These are phyloP conservation scores for Falcunculus frontatus DNA, from an alignment of 2,113 vertebrate genomes.

Conservation along the genomic window DNA sequence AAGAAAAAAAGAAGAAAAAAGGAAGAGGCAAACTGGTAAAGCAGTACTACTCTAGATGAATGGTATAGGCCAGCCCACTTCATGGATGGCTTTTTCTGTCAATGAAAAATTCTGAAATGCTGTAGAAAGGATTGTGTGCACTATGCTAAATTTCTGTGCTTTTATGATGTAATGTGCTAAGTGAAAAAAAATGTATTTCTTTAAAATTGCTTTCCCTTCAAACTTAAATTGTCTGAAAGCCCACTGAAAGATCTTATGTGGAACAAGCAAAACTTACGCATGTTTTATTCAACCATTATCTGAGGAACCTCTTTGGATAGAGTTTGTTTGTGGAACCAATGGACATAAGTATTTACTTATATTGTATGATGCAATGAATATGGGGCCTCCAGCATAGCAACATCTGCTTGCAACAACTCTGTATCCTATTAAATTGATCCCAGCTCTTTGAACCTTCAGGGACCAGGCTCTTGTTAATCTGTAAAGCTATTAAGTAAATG, in stretches of 20 bases:
- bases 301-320: neutral
- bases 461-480: conserved; percentile 49
- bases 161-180: neutral
- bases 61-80: neutral
- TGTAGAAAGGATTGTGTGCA: neutral
- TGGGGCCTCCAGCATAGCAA: conserved; percentile 47
- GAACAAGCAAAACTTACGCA: neutral
- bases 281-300: neutral
- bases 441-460: conserved; percentile 37
- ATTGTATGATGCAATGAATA: conserved; percentile 58
- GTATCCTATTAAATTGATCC: conserved; percentile 59
- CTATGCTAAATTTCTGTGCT: neutral
- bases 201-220: neutral
- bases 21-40: neutral
- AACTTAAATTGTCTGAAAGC: neutral
- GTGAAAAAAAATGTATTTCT: neutral
- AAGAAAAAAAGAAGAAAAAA: neutral
- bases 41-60: neutral
- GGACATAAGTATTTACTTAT: conserved; percentile 18
- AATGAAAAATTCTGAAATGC: neutral
- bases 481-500: conserved; percentile 44
- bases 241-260: neutral
- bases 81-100: neutral
- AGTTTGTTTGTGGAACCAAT: conserved; percentile 12
- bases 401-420: conserved; percentile 15